These are phyloP conservation scores for Pterocles burchelli DNA, from an alignment of 2,113 vertebrate species.

Conservation along the genomic window DNA sequence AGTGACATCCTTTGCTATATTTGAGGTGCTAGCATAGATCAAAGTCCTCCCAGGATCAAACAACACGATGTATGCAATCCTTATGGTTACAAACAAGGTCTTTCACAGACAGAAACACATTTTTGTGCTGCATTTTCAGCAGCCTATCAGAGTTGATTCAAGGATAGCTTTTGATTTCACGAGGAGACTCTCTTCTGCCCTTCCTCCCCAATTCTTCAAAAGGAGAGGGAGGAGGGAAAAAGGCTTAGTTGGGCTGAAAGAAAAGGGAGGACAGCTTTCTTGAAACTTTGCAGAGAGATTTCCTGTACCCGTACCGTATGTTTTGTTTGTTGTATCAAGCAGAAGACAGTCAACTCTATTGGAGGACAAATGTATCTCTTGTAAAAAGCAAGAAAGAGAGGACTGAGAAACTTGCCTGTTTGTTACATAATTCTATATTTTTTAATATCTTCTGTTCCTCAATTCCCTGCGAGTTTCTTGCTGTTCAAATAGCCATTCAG, in stretches of 20 bases:
- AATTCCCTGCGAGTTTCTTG: neutral
- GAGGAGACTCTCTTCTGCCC: neutral
- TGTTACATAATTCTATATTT: neutral
- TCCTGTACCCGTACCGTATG: neutral
- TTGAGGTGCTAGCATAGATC: conserved; percentile 48
- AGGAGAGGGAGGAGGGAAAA: neutral
- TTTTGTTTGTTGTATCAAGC: neutral
- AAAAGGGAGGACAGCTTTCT: neutral
- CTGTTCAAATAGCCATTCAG: neutral
- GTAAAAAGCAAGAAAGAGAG: neutral
- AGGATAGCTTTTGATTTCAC: conserved; percentile 50
- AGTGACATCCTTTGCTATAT: conserved; percentile 42
- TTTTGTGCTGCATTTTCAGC: conserved; percentile 39
- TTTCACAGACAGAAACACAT: conserved; percentile 33
- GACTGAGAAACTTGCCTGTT: neutral
- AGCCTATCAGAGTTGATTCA: neutral
- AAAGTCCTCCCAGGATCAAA: conserved; percentile 66
- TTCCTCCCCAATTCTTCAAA: neutral
- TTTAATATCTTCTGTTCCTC: neutral
- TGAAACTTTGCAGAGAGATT: neutral
- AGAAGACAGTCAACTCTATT: neutral
- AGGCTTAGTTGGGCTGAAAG: neutral
- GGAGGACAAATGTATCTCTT: neutral
- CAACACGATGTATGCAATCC: neutral
- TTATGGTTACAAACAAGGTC: conserved; percentile 60